Evolutionary conservation across 2,113 vertebrate species (phyloP).

Genomic region (Plecturocebus donacophilus): DNA sequence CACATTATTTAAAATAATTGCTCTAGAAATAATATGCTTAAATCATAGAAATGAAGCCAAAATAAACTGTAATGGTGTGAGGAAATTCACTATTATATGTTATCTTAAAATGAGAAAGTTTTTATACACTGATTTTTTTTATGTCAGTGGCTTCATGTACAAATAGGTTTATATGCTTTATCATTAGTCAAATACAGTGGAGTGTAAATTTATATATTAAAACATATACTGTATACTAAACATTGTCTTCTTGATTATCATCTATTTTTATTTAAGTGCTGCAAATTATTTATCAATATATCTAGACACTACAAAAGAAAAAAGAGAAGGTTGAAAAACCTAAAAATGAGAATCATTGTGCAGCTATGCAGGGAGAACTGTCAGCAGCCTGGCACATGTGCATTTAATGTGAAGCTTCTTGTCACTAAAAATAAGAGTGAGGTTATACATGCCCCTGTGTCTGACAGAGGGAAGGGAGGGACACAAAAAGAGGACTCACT

Average conservation of each 20-base stretch:
- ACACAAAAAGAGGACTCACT: neutral
- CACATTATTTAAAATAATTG: neutral
- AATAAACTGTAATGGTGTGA: neutral
- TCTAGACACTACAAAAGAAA: neutral
- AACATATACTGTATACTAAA: neutral
- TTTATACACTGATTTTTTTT: conserved; percentile 20
- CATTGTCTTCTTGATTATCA: neutral
- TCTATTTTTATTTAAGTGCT: conserved; percentile 42
- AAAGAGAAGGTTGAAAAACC: neutral
- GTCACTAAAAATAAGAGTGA: conserved; percentile 35
- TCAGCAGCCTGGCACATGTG: neutral
- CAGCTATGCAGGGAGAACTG: conserved; percentile 55
- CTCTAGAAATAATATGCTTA: neutral
- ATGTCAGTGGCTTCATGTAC: conserved; percentile 27
- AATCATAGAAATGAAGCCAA: conserved; percentile 1
- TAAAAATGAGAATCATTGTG: conserved; percentile 55
- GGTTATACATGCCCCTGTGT: neutral
- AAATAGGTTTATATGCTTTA: neutral
- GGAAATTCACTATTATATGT: neutral
- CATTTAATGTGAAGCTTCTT: conserved; percentile 57
- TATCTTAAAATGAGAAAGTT: conserved; percentile 31
- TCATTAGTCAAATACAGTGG: neutral
- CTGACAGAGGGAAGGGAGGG: conserved; percentile 60
- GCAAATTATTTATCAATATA: neutral
- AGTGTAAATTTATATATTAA: conserved; percentile 35